Conservation (phyloP, 2,113 vertebrate species). For the Zosterops pallidus region DNA sequence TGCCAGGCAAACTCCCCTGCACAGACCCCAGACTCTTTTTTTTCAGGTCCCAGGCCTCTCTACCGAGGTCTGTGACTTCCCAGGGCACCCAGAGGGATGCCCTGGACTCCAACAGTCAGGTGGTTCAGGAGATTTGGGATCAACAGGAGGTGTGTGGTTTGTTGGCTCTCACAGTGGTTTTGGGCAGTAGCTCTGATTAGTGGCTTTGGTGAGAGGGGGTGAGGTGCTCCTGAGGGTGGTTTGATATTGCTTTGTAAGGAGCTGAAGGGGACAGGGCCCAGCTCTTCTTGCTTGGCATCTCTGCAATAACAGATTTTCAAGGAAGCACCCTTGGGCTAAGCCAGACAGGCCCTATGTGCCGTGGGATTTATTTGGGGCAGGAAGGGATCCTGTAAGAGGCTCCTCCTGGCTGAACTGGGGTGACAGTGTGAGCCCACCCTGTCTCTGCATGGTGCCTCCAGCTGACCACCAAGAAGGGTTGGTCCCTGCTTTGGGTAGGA, state of each 20-base stretch:
- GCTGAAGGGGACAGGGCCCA: neutral
- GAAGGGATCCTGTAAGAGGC: neutral
- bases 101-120: accelerated
- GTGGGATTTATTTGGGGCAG: neutral
- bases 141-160: neutral
- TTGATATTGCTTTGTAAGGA: neutral
- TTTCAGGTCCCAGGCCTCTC: no score
- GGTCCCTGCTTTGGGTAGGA: neutral
- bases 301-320: neutral
- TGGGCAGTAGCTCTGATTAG: neutral
- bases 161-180: neutral
- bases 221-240: neutral
- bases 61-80: no score
- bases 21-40: no score
- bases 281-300: neutral
- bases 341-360: neutral
- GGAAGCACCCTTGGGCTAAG: neutral
- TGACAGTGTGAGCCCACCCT: neutral
- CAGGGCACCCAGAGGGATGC: no score
- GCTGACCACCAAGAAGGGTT: neutral
- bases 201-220: neutral
- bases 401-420: neutral
- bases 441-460: accelerated
- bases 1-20: no score
- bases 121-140: neutral